Percentiles rank a stretch among this genome's conserved stretches.
phyloP scores from a whole-genome alignment of 2,888 invertebrate species.

The Lacanobia oleracea region DNA sequence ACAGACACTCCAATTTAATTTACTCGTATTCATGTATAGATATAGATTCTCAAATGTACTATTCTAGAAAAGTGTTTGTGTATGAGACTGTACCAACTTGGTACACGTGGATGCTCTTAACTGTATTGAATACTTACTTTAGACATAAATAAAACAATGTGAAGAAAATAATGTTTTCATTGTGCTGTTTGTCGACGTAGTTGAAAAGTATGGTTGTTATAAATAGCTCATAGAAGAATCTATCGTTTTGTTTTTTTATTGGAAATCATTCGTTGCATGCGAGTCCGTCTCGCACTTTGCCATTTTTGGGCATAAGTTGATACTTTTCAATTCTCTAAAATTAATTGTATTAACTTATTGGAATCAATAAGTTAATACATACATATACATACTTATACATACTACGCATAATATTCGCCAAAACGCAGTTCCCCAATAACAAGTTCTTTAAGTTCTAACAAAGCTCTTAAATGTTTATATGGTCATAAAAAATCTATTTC shows the following conservation, averaged over 20 bases:
- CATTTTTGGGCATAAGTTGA: neutral
- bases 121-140: slow-evolving; percentile 31
- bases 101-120: slow-evolving; percentile 47
- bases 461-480: slow-evolving; percentile 59
- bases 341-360: too few species aligned
- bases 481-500: slow-evolving; percentile 67
- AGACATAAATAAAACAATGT: too few species aligned
- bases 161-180: too few species aligned
- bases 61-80: slow-evolving; percentile 7
- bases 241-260: too few species aligned
- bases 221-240: neutral
- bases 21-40: too few species aligned
- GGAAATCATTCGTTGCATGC: too few species aligned
- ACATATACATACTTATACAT: too few species aligned
- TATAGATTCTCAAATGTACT: too few species aligned
- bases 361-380: neutral
- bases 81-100: slow-evolving; percentile 13
- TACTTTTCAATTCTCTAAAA: neutral
- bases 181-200: neutral
- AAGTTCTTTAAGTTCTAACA: slow-evolving; percentile 21
- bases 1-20: too few species aligned
- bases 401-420: neutral
- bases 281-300: too few species aligned
- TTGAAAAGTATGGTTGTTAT: too few species aligned
- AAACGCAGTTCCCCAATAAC: slow-evolving; percentile 24